Base-by-base conservation (phyloP, 1,140 invertebrate genomes). In the Neotoxoptera formosana region DNA sequence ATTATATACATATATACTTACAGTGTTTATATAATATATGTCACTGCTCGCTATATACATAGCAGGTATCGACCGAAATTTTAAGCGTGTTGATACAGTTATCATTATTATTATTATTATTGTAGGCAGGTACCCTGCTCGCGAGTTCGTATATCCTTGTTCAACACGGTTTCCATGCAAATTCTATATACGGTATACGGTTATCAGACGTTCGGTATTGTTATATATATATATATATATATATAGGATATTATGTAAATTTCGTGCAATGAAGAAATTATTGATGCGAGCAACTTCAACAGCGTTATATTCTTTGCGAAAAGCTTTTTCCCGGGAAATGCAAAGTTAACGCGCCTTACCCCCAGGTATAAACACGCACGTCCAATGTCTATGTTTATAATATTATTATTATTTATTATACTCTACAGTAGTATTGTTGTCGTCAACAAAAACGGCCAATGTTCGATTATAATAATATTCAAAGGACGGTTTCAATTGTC, bases 361-460 rank as follows among this genome's bases (percentile, higher is more conserved):
- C 14, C 0, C 11, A 11, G 60, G n/a, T n/a, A n/a, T 76, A 76
- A 76, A 76, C 60, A n/a, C 30, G 60, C 30, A 76, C 30, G 14
- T 14, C 9, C 30, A 20, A 34, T n/a, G n/a, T n/a, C n/a, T n/a
- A 17, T 21, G 4, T 53, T 53, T 21, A 17, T 51, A 4, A 51
- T 23, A 23, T 67, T 67, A n/a, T 67, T 67, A n/a, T 67, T 76
- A 14, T 76, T n/a, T 76, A 76, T 76, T n/a, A 76, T 14, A 4
- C 30, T n/a, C 14, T 76, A n/a, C 17, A 76, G 60, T 76, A n/a
- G 60, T n/a, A n/a, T 76, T 76, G 60, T 76, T 76, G n/a, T 76
- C 60, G 60, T 76, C n/a, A n/a, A 76, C 60, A 76, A 76, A 76
- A 76, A 76, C n/a, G 60, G n/a, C 60, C 60, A 76, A 76, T 76